Evolutionary conservation across 2,113 vertebrate genomes (phyloP).

Genomic region (Rhinogobius similis): DNA sequence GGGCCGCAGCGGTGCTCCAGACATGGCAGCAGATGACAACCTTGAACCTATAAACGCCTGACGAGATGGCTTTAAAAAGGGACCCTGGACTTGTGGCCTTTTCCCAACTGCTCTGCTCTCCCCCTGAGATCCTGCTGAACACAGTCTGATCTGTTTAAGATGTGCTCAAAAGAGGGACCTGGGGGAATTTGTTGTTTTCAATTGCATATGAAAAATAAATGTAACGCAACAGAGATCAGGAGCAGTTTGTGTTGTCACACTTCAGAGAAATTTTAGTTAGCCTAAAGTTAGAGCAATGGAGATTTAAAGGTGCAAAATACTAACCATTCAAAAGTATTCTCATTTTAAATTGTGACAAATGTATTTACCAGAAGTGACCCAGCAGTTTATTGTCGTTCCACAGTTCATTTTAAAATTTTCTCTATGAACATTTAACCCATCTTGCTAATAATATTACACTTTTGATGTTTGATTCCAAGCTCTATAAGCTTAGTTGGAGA

Average conservation of each 20-base stretch:
- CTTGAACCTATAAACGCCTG: conserved; percentile 44
- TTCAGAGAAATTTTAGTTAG: too few species aligned
- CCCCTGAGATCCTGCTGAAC: conserved; percentile 68
- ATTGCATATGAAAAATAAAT: background rate
- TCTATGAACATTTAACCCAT: too few species aligned
- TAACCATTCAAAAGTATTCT: background rate
- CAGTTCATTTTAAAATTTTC: background rate
- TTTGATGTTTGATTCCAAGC: too few species aligned
- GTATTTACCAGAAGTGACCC: too few species aligned
- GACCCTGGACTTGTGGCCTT: conserved; percentile 40
- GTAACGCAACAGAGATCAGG: background rate
- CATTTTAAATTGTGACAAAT: background rate
- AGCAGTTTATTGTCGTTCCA: background rate
- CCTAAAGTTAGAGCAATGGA: background rate
- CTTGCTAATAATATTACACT: too few species aligned
- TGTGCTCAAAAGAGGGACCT: conserved; percentile 49
- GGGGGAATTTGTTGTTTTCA: conserved; percentile 20
- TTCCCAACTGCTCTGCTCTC: conserved; percentile 30
- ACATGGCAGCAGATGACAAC: conserved; percentile 63
- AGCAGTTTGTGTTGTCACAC: too few species aligned
- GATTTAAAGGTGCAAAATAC: background rate
- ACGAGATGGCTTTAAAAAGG: conserved; percentile 32
- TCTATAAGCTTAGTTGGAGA: too few species aligned
- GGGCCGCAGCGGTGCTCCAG: conserved; percentile 44
- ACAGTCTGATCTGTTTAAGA: conserved; percentile 73